Percentiles rank a stretch among this genome's conserved stretches.
phyloP scores from a whole-genome alignment of 2,113 vertebrate genomes.

The Thinocorus orbignyianus region DNA sequence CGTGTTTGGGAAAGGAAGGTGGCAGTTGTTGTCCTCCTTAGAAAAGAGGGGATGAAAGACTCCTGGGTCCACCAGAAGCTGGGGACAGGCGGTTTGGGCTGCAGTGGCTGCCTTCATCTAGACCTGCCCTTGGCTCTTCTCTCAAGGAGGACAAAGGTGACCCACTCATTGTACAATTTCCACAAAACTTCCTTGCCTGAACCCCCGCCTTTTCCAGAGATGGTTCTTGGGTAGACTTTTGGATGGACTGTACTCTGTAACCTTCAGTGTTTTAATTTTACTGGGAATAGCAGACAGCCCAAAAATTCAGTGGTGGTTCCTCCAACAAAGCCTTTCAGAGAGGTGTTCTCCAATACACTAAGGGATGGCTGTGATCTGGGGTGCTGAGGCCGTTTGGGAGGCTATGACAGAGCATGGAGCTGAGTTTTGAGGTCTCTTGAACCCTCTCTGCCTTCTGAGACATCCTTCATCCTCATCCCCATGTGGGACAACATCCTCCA shows the following conservation, averaged over 20 bases:
- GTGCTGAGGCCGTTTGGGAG: not conserved
- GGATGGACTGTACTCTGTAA: not conserved
- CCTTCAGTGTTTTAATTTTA: not conserved
- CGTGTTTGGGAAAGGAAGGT: not conserved
- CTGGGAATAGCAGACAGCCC: not conserved
- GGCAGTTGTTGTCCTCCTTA: rapidly evolving
- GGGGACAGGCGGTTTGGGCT: not conserved
- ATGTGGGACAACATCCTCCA: not conserved
- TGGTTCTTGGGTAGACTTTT: not conserved
- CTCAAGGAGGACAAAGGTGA: rapidly evolving
- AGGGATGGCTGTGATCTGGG: not conserved
- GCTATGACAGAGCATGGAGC: not conserved
- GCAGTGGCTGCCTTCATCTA: not conserved
- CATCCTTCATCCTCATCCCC: not conserved
- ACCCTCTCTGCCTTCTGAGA: not conserved
- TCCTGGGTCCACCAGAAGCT: rapidly evolving
- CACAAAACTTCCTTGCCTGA: not conserved
- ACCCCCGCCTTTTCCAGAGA: not conserved
- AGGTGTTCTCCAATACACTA: not conserved
- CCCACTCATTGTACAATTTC: not conserved
- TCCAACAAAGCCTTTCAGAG: not conserved
- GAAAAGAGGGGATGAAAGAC: rapidly evolving
- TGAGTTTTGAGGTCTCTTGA: not conserved
- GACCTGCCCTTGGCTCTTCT: not conserved
- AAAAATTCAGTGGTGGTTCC: not conserved